Conservation (phyloP, 2,113 vertebrate species). For the Spermophilus dauricus region DNA sequence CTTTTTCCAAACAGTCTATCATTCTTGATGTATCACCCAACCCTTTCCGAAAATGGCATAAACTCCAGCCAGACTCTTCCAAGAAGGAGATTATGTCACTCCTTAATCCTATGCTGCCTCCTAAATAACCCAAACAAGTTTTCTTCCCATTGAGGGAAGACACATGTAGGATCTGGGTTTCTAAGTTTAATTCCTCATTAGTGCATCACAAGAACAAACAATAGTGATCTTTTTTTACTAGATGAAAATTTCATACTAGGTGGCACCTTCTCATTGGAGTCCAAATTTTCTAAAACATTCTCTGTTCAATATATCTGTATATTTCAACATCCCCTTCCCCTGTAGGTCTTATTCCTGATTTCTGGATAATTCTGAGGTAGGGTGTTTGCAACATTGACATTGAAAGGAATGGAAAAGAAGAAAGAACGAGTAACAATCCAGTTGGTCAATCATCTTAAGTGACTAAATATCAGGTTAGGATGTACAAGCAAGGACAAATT, state of each 20-base stretch:
- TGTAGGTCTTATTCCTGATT: background rate
- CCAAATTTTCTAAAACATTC: background rate
- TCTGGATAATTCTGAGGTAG: background rate
- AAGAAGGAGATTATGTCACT: slow-evolving; percentile 77
- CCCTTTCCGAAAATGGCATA: slow-evolving; percentile 74
- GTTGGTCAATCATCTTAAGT: slow-evolving; percentile 19
- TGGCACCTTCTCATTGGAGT: background rate
- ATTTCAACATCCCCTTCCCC: slow-evolving; percentile 3
- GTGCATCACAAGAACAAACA: slow-evolving; percentile 35
- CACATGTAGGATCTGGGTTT: background rate
- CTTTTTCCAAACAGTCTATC: slow-evolving; percentile 62
- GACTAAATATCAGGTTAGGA: background rate
- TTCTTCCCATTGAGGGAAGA: background rate
- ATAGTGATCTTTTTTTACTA: background rate
- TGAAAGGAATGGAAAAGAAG: background rate
- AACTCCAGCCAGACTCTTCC: slow-evolving; percentile 74
- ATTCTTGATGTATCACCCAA: slow-evolving; percentile 59
- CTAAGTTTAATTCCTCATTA: background rate
- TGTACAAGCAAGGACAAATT: background rate
- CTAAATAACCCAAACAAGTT: slow-evolving; percentile 64
- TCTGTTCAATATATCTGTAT: background rate
- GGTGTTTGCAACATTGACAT: background rate
- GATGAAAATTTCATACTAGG: slow-evolving; percentile 43
- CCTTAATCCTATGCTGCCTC: background rate
- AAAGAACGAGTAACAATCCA: background rate